These are phyloP conservation scores for Xenopus laevis DNA, from an alignment of 2,113 vertebrate species.

Conservation along the genomic window DNA sequence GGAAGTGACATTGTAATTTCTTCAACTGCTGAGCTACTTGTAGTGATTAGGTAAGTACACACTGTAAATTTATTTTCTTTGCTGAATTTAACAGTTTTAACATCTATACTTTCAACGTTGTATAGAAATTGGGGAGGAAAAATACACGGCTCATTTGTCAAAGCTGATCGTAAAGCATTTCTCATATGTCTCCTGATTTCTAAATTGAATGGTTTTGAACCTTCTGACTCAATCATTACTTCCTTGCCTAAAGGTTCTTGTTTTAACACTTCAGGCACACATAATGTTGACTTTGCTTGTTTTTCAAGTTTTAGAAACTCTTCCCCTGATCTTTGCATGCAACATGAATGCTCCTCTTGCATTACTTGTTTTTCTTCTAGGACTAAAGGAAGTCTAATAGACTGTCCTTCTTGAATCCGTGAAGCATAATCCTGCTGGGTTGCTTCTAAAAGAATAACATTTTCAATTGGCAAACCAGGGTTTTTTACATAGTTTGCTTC, in stretches of 20 bases:
- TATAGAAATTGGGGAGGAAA: constrained; percentile 71
- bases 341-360: constrained; percentile 56
- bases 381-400: constrained; percentile 66
- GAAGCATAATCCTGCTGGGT: constrained; percentile 69
- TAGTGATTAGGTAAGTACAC: constrained; percentile 73
- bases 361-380: constrained; percentile 71
- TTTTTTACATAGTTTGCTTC: constrained; percentile 59
- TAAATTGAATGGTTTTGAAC: constrained; percentile 58
- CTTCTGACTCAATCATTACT: constrained; percentile 56
- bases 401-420: constrained; percentile 69
- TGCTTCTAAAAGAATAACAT: constrained; percentile 57
- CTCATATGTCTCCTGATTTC: constrained; percentile 69
- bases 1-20: constrained; percentile 75
- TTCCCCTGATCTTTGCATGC: constrained; percentile 47
- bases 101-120: constrained; percentile 60
- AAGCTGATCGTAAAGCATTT: constrained; percentile 67
- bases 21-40: constrained; percentile 55
- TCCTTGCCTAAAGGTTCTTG: constrained; percentile 67
- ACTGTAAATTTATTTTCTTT: constrained; percentile 61
- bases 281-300: constrained; percentile 57
- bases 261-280: constrained; percentile 58
- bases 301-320: constrained; percentile 45
- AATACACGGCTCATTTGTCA: constrained; percentile 66
- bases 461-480: constrained; percentile 64
- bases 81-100: constrained; percentile 63